Evolutionary conservation across 2,888 invertebrate genomes (phyloP), one percentile per base, ranked within the genome.

Genomic region (Phalangium opilio): DNA sequence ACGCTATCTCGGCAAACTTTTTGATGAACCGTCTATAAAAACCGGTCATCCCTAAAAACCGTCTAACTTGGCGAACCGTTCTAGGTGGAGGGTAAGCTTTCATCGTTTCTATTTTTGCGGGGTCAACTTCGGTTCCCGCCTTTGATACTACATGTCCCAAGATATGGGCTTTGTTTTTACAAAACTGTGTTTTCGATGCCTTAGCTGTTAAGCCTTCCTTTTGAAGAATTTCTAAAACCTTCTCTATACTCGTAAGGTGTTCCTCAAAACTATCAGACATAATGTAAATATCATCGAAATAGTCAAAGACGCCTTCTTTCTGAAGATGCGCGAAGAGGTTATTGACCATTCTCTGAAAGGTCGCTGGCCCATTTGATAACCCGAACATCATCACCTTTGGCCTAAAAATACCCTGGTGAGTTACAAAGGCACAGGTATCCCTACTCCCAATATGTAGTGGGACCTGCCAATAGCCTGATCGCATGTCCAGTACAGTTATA

Each of bases 351-450:
- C 57, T 50, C 42, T 58, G 54, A 41, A 57, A 61, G 1, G 58
- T 56, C 1, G 52, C 50, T 2, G 54, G 53, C 1, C 57, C 57
- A 44, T 58, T 58, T 2, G 45, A 43, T 2, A 62, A 42, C 0
- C 59, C 59, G 45, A 61, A 59, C 2, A 57, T 57, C 53, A 61
- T 56, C 2, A 55, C 52, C 11, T 47, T 51, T 35, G 57, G 62
- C 44, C 61, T 51, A 40, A 50, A 61, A 2, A 54, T 46, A 1
- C 58, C 57, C 5, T 48, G 14, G 2, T 51, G 51, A 1, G 47
- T 49, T 0, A 50, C 43, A 44, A 62, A 61, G 1, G 57, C 57
- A n/a, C n/a, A n/a, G n/a, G n/a, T n/a, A n/a, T n/a, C n/a, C n/a
- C n/a, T n/a, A n/a, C n/a, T n/a, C n/a, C n/a, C n/a, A n/a, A n/a